Evolutionary conservation across 2,797 vertebrate species (phyloP), one percentile per base, ranked within the genome.

Genomic region (Pipistrellus kuhlii): DNA sequence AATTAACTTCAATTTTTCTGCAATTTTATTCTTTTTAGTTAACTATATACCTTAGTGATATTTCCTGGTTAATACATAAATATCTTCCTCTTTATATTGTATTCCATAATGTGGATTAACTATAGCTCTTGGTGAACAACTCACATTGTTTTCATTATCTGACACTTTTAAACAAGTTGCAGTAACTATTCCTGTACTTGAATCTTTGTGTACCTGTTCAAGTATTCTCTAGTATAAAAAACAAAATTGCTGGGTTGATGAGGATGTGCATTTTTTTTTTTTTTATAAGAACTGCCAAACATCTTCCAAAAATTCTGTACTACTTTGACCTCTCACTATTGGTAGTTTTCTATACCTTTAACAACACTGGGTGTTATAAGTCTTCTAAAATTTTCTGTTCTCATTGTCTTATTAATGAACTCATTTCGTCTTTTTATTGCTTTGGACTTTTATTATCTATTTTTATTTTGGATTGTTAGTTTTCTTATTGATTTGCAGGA

Each of bases 391-490:
- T 51, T 21, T 62, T 94, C 23, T 87, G 2, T 84, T 92, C 21
- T 80, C 44, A 32, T 48, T 30, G 55, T 55, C 64, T 10, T 35
- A 68, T 35, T 68, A 68, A 51, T 55, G 44, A 44, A 82, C 21
- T 51, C n/a, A 18, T 48, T 85, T 90, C 64, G 5, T 25, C 12
- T 27, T 62, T 69, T 85, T 51, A 84, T 87, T 91, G 32, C 20
- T 72, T 78, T 66, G 64, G 30, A 46, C 15, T 88, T 94, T 55
- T 51, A 13, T 46, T 90, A 21, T 44, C 21, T 17, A 48, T 75
- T 86, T 85, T 90, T 90, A 64, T 64, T 95, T 94, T 87, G 13
- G 7, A 32, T 86, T 85, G 41, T 69, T 88, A 41, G 44, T 48
- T 81, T 86, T 92, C 32, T 48, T 76, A 46, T 14, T 90, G 32